These are phyloP conservation scores for Leucophenga maculata DNA, from an alignment of 2,888 invertebrate species.

Conservation along the genomic window DNA sequence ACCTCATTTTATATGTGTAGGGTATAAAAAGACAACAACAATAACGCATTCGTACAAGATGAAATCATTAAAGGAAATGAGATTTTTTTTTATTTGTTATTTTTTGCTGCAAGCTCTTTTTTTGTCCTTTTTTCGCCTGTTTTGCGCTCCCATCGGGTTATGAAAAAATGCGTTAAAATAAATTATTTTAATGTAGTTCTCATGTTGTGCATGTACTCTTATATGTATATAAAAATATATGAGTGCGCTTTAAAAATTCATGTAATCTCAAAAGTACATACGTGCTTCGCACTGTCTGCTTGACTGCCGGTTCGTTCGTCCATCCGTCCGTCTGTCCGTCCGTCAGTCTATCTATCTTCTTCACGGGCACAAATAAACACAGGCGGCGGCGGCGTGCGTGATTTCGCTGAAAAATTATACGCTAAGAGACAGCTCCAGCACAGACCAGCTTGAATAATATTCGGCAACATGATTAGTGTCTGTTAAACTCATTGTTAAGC, in stretches of 20 bases:
- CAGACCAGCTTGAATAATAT: too few species aligned
- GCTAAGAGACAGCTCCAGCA: not conserved
- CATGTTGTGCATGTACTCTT: slow-evolving; percentile 55
- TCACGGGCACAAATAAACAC: slow-evolving; percentile 3
- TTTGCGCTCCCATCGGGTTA: slow-evolving; percentile 55
- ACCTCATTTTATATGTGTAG: not conserved
- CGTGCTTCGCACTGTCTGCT: slow-evolving; percentile 39
- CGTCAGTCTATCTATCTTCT: too few species aligned
- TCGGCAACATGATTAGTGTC: too few species aligned
- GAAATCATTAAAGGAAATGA: slow-evolving; percentile 67
- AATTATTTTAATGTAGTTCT: slow-evolving; percentile 71
- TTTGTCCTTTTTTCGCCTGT: too few species aligned
- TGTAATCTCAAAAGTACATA: slow-evolving; percentile 65
- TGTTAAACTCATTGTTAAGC: too few species aligned
- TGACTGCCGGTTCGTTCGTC: too few species aligned
- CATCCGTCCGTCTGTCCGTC: not conserved
- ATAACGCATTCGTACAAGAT: slow-evolving; percentile 58
- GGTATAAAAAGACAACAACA: slow-evolving; percentile 15
- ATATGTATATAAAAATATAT: slow-evolving; percentile 25
- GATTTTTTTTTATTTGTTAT: slow-evolving; percentile 46
- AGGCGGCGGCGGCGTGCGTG: not conserved
- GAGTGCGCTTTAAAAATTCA: slow-evolving; percentile 61
- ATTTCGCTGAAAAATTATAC: not conserved
- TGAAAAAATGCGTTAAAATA: slow-evolving; percentile 67
- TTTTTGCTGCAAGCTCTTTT: too few species aligned